These are phyloP conservation scores for Zophobas atratus DNA, from an alignment of 1,140 invertebrate species.

Conservation along the genomic window DNA sequence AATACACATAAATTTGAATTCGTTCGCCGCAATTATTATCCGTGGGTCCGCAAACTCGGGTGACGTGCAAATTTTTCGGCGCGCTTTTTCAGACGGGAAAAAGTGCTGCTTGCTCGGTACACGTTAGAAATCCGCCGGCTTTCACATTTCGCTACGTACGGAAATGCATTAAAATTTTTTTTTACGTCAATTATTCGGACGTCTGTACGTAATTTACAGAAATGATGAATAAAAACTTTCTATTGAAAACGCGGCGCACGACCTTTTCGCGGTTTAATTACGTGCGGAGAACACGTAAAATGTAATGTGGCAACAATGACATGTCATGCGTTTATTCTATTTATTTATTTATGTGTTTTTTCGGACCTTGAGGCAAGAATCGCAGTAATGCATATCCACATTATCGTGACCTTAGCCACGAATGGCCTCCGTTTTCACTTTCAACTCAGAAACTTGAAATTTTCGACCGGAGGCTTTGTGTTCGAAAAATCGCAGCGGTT, in stretches of 20 bases:
- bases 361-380: background rate
- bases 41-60: background rate
- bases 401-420: too few relatives aligned
- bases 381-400: background rate
- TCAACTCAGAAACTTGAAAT: too few relatives aligned
- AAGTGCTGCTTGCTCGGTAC: background rate
- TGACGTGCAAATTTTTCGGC: background rate
- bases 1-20: background rate
- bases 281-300: slow-evolving; percentile 26
- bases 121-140: slow-evolving; percentile 14
- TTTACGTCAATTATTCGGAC: slow-evolving; percentile 6
- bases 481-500: too few relatives aligned
- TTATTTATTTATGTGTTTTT: background rate
- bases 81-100: background rate
- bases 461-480: too few relatives aligned
- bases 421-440: too few relatives aligned
- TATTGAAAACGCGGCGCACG: slow-evolving; percentile 14
- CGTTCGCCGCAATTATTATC: background rate
- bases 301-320: background rate
- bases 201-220: slow-evolving; percentile 10
- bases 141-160: slow-evolving; percentile 9
- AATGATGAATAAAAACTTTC: slow-evolving; percentile 38
- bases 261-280: slow-evolving; percentile 37
- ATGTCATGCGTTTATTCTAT: background rate
- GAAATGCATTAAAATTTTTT: slow-evolving; percentile 23